These are phyloP conservation scores for Apostichopus californicus DNA, from an alignment of 35 echinoderm and acorn worm species.

Conservation along the genomic window DNA sequence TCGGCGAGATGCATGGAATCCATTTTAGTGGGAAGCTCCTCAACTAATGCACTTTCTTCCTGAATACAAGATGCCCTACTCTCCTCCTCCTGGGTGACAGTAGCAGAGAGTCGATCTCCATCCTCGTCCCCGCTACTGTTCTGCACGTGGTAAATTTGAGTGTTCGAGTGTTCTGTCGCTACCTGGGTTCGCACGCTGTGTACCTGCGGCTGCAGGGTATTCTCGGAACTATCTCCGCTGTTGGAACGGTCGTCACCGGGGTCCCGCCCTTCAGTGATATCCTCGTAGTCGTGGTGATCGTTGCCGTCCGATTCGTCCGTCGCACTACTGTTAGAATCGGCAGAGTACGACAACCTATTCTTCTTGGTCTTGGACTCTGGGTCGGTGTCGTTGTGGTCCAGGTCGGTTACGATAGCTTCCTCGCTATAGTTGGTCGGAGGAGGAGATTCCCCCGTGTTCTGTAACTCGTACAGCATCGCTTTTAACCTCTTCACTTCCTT, in stretches of 20 bases:
- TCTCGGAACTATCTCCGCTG: conserved; percentile 52
- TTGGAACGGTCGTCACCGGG: background rate
- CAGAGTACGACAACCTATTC: conserved; percentile 28
- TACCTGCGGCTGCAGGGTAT: conserved; percentile 19
- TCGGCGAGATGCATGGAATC: conserved; percentile 6
- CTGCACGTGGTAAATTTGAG: conserved; percentile 27
- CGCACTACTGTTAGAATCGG: conserved; percentile 52
- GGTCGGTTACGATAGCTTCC: conserved; percentile 27
- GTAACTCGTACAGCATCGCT: background rate
- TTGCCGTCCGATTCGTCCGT: conserved; percentile 25
- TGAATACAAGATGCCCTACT: conserved; percentile 49
- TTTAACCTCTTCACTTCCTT: conserved; percentile 6
- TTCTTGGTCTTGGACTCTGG: background rate
- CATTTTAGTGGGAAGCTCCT: conserved; percentile 27
- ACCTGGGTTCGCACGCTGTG: background rate
- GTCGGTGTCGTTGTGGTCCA: conserved; percentile 27
- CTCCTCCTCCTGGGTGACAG: background rate
- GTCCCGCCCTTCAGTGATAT: background rate
- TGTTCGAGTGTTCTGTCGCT: background rate
- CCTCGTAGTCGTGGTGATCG: conserved; percentile 44
- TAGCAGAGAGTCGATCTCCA: background rate
- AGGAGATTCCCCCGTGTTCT: background rate
- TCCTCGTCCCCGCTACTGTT: background rate
- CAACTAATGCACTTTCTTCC: conserved; percentile 36
- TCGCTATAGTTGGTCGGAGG: background rate